A percentile compares a stretch with the other conserved stretches of the same genome.
Conservation (phyloP, 2,113 vertebrate species). For the Daubentonia madagascariensis region DNA sequence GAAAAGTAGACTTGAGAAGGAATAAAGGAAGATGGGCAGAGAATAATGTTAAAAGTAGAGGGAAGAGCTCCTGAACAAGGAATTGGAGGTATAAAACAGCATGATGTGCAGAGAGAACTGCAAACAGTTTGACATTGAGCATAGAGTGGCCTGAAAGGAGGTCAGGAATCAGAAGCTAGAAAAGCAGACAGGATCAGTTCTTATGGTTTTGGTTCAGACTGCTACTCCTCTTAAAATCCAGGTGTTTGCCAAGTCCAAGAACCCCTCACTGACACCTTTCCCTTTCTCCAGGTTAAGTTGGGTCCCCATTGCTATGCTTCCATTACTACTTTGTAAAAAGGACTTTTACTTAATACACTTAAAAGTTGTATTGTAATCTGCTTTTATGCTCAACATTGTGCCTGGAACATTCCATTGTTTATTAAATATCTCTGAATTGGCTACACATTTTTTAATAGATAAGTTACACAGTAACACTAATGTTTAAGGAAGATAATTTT, state of each 20-base stretch:
- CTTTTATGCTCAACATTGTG: background rate
- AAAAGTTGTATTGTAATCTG: background rate
- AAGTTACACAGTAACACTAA: background rate
- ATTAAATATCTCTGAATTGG: background rate
- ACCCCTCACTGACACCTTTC: background rate
- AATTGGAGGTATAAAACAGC: background rate
- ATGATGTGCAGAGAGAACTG: background rate
- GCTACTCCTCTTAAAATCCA: background rate
- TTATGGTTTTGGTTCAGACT: background rate
- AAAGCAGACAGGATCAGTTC: background rate
- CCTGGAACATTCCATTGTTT: background rate
- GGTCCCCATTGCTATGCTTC: background rate
- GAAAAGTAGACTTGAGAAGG: background rate
- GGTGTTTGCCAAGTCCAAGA: background rate
- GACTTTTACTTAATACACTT: background rate
- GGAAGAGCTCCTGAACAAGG: background rate
- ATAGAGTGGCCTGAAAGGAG: background rate
- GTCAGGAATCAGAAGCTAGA: background rate
- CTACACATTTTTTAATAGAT: background rate
- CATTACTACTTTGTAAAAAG: background rate
- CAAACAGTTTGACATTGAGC: background rate
- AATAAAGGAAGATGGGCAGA: background rate
- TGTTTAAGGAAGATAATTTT: background rate
- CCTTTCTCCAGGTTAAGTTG: background rate
- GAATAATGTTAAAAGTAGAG: background rate